phyloP scores from a whole-genome alignment of 2,888 invertebrate species.

The Ochlodes sylvanus region DNA sequence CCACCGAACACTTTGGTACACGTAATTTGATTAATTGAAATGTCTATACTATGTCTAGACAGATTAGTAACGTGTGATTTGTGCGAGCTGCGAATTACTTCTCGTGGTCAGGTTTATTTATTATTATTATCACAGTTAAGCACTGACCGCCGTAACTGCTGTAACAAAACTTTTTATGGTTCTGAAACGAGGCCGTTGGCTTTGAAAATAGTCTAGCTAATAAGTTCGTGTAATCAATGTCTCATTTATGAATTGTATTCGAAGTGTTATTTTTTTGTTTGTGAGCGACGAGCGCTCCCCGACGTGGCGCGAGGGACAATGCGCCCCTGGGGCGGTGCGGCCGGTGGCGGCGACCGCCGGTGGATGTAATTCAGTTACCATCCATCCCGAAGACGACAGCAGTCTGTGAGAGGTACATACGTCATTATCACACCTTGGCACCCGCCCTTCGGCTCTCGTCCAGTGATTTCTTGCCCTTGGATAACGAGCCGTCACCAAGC shows the following conservation, averaged over 20 bases:
- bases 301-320: constrained; percentile 53
- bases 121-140: background rate
- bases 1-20: constrained; percentile 16
- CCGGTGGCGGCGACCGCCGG: constrained; percentile 49
- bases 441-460: too few relatives aligned
- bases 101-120: background rate
- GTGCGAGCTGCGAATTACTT: background rate
- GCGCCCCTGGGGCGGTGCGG: constrained; percentile 49
- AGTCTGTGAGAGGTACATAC: constrained; percentile 17
- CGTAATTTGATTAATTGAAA: constrained; percentile 14
- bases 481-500: too few relatives aligned
- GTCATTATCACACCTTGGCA: too few relatives aligned
- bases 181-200: too few relatives aligned
- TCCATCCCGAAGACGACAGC: constrained; percentile 26
- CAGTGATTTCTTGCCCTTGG: too few relatives aligned
- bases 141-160: background rate
- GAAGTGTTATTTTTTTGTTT: constrained; percentile 11
- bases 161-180: background rate
- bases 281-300: constrained; percentile 48
- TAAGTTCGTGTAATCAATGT: constrained; percentile 7
- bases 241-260: background rate
- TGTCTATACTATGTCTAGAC: background rate
- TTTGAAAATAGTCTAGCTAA: background rate
- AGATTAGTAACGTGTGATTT: background rate
- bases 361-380: constrained; percentile 70